Evolutionary conservation across 2,113 vertebrate species (phyloP).

Genomic region (Chaetops frenatus): DNA sequence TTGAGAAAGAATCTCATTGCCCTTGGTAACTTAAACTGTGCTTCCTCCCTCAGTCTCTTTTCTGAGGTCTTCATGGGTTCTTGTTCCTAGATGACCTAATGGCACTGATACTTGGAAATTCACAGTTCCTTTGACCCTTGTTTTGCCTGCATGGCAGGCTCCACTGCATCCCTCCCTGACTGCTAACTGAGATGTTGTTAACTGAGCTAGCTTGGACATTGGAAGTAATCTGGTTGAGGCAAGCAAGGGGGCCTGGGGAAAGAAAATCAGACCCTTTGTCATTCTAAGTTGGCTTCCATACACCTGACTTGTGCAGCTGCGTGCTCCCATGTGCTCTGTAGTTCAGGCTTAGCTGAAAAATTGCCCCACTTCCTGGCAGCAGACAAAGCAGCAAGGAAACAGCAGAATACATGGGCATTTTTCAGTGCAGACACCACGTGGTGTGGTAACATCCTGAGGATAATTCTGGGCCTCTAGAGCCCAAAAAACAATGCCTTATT

Average conservation of each 20-base stretch:
- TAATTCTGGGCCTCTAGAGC: neutral
- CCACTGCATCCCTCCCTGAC: neutral
- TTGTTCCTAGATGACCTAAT: neutral
- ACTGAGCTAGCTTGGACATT: neutral
- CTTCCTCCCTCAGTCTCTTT: neutral
- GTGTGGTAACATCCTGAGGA: neutral
- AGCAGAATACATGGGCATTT: neutral
- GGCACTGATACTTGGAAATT: neutral
- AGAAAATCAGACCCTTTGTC: neutral
- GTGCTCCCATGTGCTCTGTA: neutral
- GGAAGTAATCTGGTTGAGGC: neutral
- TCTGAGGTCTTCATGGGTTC: neutral
- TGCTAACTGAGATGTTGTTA: neutral
- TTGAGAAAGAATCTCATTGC: neutral
- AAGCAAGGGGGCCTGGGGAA: neutral
- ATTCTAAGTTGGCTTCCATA: neutral
- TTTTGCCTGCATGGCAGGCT: neutral
- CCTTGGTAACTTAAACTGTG: neutral
- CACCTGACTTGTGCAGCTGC: neutral
- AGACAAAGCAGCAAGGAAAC: neutral
- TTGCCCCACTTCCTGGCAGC: neutral
- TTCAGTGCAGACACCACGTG: accelerated
- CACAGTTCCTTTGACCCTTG: neutral
- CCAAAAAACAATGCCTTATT: neutral
- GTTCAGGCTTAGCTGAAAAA: neutral